Evolutionary conservation across 2,797 vertebrate species (phyloP).

Genomic region (Enteromius thamalakanensis): DNA sequence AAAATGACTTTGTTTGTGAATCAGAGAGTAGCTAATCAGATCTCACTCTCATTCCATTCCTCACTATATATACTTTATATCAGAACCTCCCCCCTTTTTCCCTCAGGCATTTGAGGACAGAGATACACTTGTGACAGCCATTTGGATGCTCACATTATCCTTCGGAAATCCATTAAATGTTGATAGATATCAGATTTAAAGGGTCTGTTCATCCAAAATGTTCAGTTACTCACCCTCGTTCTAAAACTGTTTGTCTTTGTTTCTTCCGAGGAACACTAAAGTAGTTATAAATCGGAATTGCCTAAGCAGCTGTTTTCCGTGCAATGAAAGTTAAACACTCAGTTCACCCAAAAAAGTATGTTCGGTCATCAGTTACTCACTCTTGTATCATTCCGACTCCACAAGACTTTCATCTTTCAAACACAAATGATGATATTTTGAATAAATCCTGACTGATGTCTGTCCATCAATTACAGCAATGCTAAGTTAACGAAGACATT

Average conservation of each 20-base stretch:
- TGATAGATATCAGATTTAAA: constrained; percentile 22
- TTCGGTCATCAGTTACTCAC: background rate
- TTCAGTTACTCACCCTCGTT: background rate
- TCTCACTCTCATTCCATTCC: constrained; percentile 56
- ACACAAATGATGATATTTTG: background rate
- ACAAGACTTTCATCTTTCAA: background rate
- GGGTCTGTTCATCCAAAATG: background rate
- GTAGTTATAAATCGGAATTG: constrained; percentile 5
- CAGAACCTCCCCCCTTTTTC: constrained; percentile 9
- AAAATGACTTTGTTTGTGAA: constrained; percentile 77
- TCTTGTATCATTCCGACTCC: background rate
- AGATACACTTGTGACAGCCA: constrained; percentile 27
- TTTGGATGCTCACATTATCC: constrained; percentile 25
- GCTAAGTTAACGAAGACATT: background rate
- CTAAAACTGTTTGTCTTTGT: constrained; percentile 23
- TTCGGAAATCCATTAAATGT: constrained; percentile 5
- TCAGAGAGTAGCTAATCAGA: constrained; percentile 74
- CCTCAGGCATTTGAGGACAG: constrained; percentile 31
- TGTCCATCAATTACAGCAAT: background rate
- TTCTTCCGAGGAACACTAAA: background rate
- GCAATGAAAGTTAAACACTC: background rate
- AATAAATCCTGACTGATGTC: background rate
- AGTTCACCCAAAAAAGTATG: background rate
- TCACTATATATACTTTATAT: constrained; percentile 49
- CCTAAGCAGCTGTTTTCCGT: background rate